These are phyloP conservation scores for Mesopsocus fuscifrons DNA, from an alignment of 2,888 invertebrate genomes.

Conservation along the genomic window DNA sequence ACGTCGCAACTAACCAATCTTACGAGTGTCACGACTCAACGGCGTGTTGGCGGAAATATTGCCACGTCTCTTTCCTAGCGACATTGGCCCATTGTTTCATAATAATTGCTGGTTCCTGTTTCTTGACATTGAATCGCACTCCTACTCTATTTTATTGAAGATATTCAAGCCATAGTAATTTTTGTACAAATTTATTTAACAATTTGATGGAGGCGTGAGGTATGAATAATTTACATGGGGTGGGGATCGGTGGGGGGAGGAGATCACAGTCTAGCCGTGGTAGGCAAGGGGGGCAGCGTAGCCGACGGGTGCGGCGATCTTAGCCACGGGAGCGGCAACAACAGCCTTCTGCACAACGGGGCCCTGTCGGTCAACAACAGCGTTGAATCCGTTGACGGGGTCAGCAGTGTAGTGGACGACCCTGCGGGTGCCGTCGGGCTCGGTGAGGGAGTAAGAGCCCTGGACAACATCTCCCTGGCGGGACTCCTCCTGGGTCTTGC, in stretches of 20 bases:
- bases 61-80: no score
- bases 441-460: constrained; percentile 13
- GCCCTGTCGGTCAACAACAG: constrained; percentile 13
- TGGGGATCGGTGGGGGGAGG: not conserved
- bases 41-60: no score
- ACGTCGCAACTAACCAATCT: no score
- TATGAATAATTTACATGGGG: not conserved
- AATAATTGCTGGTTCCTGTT: no score
- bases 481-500: constrained; percentile 17
- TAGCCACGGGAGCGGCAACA: constrained; percentile 12
- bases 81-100: no score
- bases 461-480: constrained; percentile 16
- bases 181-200: not conserved
- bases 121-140: no score
- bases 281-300: constrained; percentile 10
- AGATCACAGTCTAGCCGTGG: constrained; percentile 4
- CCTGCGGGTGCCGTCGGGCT: constrained; percentile 14
- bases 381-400: constrained; percentile 15
- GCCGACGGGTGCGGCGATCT: constrained; percentile 13
- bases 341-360: constrained; percentile 12
- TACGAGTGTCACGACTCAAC: no score
- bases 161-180: no score
- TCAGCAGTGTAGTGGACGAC: constrained; percentile 14
- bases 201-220: not conserved
- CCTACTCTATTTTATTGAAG: no score